Conservation (phyloP, 1,140 invertebrate species). For the Drosophila pruinosa region DNA sequence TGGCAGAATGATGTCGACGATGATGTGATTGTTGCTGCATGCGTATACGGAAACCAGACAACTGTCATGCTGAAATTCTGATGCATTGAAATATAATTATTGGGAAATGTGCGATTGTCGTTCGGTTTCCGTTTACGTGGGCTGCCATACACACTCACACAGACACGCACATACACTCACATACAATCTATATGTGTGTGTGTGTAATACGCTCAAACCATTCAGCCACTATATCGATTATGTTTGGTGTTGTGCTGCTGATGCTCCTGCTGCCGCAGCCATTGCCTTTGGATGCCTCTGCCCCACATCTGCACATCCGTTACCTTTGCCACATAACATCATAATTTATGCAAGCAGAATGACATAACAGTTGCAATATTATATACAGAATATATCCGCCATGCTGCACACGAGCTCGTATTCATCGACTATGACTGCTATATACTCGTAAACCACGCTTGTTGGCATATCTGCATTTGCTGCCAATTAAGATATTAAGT, state of each 20-base stretch:
- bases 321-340: conserved; percentile 45
- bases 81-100: conserved; percentile 82
- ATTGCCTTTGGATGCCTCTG: not conserved
- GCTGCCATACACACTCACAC: not conserved
- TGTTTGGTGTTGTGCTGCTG: conserved; percentile 22
- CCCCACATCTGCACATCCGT: conserved; percentile 22
- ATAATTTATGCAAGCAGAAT: conserved; percentile 51
- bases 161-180: too few species aligned
- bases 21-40: conserved; percentile 35
- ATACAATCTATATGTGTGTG: not conserved
- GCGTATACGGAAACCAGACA: conserved; percentile 65
- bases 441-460: not conserved
- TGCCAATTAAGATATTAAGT: conserved; percentile 20
- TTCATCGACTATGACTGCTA: not conserved
- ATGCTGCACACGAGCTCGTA: not conserved
- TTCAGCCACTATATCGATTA: conserved; percentile 34
- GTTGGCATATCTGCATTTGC: conserved; percentile 10
- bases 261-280: not conserved
- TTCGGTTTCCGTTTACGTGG: conserved; percentile 75
- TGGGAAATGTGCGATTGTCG: conserved; percentile 81
- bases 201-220: not conserved
- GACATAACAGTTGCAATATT: conserved; percentile 51
- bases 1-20: conserved; percentile 33
- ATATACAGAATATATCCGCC: conserved; percentile 16
- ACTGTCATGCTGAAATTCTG: conserved; percentile 76